Base-by-base conservation (phyloP, 2,888 invertebrate genomes). In the Orchesella flavescens region DNA sequence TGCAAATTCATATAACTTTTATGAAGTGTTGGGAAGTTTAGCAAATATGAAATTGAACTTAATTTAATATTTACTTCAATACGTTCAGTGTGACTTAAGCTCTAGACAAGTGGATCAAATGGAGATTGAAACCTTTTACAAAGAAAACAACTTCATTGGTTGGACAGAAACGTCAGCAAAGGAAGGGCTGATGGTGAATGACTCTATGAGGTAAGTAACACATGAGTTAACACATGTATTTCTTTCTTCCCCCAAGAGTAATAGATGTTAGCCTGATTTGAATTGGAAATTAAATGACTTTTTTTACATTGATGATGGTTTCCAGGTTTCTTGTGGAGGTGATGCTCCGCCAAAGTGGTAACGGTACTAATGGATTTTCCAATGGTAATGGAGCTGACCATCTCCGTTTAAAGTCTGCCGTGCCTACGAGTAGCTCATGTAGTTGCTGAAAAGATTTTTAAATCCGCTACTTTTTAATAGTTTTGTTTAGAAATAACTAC, bases 101-200 rank as follows among this genome's bases (percentile, higher is more conserved):
- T 91, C 91, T 84, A 89, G 92, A 44, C 90, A 91, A 87, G 91
- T 92, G 1, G 91, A 91, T 86, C 91, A 91, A 87, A 89, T 91
- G 84, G 90, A 92, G 88, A 92, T 93, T 87, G 92, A 92, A 86
- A 90, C 91, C 69, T 91, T 92, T 88, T 92, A 92, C 89, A 91
- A 91, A 87, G 91, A 92, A 75, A 91, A 92, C 87, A 91, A 91
- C 85, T 93, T 92, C 88, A 91, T 91, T 75, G 91, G 91, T 0
- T 92, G 92, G 92, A 92, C 92, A 81, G 92, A 92, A 88, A 92
- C 92, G 1, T 93, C 92, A 1, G 92, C 92, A 12, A 92, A 92
- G 89, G 92, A 92, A 87, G 92, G 92, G 71, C 90, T 92, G 53
- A 92, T 92, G 92, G 91, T 92, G 10, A 90, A 91, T 59, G 92